Evolutionary conservation across 2,113 vertebrate species (phyloP).

Genomic region (Myrmophylax atrothorax): DNA sequence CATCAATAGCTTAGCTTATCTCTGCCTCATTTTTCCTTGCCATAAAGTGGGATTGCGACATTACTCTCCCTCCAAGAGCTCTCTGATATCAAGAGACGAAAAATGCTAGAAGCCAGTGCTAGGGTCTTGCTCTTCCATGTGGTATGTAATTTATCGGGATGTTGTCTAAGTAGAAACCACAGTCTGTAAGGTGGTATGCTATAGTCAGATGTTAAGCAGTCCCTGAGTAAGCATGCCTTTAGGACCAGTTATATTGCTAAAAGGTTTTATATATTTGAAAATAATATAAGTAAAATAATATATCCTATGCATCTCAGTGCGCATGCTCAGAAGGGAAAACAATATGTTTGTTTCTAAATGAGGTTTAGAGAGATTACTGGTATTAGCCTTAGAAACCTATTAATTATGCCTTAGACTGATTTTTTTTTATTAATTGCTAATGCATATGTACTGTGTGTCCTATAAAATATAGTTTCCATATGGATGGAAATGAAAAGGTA

Average conservation of each 20-base stretch:
- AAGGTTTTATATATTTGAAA: neutral
- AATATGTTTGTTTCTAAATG: neutral
- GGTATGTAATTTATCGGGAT: neutral
- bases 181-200: neutral
- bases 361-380: neutral
- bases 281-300: neutral
- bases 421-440: neutral
- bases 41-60: neutral
- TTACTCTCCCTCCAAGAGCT: neutral
- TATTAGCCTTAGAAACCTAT: neutral
- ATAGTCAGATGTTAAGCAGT: neutral
- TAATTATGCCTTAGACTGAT: neutral
- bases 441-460: neutral
- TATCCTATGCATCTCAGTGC: neutral
- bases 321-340: neutral
- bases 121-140: neutral
- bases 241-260: neutral
- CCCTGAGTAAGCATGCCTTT: neutral
- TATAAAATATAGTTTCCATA: neutral
- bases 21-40: neutral
- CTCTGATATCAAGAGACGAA: neutral
- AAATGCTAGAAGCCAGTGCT: neutral
- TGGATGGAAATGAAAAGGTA: neutral
- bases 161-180: neutral
- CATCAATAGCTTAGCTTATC: neutral